A percentile compares a stretch with the other conserved stretches of the same genome.
Conservation (phyloP, 2,888 invertebrate genomes). For the Ischnus inquisitorius region DNA sequence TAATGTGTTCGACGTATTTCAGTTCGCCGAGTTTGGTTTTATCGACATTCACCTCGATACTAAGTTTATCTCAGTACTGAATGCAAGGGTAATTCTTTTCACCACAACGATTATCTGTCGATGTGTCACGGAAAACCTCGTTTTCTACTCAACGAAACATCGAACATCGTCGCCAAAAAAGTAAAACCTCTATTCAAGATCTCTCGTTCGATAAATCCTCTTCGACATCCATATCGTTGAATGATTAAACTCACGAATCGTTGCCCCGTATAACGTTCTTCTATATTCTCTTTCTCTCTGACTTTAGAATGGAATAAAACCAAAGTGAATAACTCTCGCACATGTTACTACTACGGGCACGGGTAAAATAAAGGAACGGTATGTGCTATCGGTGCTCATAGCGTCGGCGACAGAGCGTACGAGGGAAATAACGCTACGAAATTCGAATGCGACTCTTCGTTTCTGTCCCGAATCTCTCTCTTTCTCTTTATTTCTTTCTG, state of each 20-base stretch:
- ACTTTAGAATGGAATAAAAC: slow-evolving; percentile 43
- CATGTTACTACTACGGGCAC: slow-evolving; percentile 26
- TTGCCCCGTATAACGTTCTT: slow-evolving; percentile 18
- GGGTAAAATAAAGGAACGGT: slow-evolving; percentile 4
- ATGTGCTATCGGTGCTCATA: neutral
- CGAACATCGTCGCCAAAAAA: slow-evolving; percentile 10
- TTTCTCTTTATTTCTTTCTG: slow-evolving; percentile 34
- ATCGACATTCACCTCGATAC: too few relatives aligned
- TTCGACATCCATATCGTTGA: slow-evolving; percentile 46
- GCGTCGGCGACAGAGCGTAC: slow-evolving; percentile 13
- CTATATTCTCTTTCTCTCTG: slow-evolving; percentile 18
- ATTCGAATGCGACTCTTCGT: slow-evolving; percentile 29
- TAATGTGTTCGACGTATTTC: too few relatives aligned
- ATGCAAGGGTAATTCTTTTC: too few relatives aligned
- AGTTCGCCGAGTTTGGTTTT: too few relatives aligned
- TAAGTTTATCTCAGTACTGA: too few relatives aligned
- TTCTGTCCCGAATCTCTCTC: neutral
- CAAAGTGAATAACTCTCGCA: slow-evolving; percentile 22
- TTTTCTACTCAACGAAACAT: too few relatives aligned
- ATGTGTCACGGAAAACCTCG: too few relatives aligned
- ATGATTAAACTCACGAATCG: slow-evolving; percentile 57
- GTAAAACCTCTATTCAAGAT: neutral
- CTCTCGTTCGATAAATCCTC: slow-evolving; percentile 47
- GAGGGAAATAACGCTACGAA: slow-evolving; percentile 61
- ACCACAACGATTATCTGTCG: too few relatives aligned